Evolutionary conservation across 2,113 vertebrate species (phyloP), one percentile per base, ranked within the genome.

Genomic region (Microtus pennsylvanicus): DNA sequence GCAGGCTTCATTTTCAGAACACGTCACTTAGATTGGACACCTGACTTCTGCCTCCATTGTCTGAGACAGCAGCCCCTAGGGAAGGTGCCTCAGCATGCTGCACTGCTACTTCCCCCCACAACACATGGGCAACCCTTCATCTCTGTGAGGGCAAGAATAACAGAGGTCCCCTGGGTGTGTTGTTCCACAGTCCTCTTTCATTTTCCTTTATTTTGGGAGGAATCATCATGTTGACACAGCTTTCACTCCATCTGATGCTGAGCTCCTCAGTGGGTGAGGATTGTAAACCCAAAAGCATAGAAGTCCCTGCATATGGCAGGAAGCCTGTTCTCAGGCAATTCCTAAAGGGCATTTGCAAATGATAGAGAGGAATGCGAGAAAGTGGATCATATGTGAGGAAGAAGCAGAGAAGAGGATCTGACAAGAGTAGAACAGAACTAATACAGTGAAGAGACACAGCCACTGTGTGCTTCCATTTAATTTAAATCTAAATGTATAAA

Each of bases 201-300:
- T 94, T 82, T n/a, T 74, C 13, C 30, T 78, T 90, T 95, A 94
- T 89, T 94, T 95, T 13, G 38, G 9, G 10, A 76, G 70, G n/a
- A 81, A 82, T 1, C 21, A 55, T 86, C 45, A 38, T 42, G 28
- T 81, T 52, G 69, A 94, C 42, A 63, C 55, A 86, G 42, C 3
- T 52, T 91, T 96, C 87, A 61, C 65, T 87, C 42, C 80, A 77
- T 63, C 76, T 30, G 42, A 92, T 88, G 65, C 76, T 93, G 58
- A 92, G 21, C 28, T 88, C 50, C 58, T 61, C 81, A 50, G 55
- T 17, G 94, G 74, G 28, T 75, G 67, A 96, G 38, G 16, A 88
- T 35, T 86, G 4, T 65, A 89, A 89, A 10, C 22, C 47, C 47
- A 77, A 85, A 88, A 55, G 76, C n/a, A 88, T 10, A 75, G 61